A percentile compares a stretch with the other conserved stretches of the same genome.
These are phyloP conservation scores for Artibeus jamaicensis DNA, from an alignment of 2,797 vertebrate species.

Conservation along the genomic window DNA sequence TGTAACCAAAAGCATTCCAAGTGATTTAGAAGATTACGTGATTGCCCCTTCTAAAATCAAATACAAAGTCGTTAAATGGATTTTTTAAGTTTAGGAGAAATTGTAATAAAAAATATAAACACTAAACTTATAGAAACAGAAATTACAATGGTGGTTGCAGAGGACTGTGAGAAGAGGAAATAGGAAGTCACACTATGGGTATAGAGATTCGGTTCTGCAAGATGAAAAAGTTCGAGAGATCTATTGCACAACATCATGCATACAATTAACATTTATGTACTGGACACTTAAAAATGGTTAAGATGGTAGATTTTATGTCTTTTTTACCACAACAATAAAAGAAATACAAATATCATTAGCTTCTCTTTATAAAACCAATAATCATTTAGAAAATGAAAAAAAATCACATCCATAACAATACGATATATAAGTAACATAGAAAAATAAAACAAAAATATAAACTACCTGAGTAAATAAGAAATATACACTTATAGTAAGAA, in stretches of 20 bases:
- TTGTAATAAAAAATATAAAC: background rate
- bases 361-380: background rate
- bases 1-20: background rate
- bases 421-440: background rate
- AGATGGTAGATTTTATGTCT: background rate
- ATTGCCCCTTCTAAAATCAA: background rate
- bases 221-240: background rate
- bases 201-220: background rate
- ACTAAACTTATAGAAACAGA: background rate
- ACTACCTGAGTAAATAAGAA: background rate
- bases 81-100: background rate
- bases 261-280: background rate
- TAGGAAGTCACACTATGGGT: background rate
- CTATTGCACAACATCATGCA: too few species aligned
- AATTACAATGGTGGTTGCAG: background rate
- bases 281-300: background rate
- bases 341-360: background rate
- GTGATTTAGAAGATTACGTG: background rate
- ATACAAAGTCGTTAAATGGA: background rate
- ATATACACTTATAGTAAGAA: background rate
- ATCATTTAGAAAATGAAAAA: background rate
- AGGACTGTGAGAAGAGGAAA: background rate
- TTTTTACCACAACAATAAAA: background rate
- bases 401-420: background rate
- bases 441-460: background rate